phyloP scores from a whole-genome alignment of 2,113 vertebrate genomes.

The Salvelinus alpinus region DNA sequence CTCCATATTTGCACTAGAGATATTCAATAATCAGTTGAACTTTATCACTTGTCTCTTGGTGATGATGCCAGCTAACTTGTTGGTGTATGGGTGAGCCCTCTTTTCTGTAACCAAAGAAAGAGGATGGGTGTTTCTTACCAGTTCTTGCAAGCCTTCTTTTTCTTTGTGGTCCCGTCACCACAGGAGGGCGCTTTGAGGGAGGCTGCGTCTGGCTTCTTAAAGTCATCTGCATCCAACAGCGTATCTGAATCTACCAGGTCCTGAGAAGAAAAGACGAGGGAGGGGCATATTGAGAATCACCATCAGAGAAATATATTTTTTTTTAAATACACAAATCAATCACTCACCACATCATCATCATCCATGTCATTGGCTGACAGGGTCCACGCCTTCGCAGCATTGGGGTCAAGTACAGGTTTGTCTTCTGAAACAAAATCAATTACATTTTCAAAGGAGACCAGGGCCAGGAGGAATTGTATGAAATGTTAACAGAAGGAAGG shows the following conservation, averaged over 20 bases:
- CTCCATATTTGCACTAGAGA: no score
- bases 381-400: conserved; percentile 84
- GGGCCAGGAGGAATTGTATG: no score
- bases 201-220: conserved; percentile 87
- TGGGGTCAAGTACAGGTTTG: conserved; percentile 85
- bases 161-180: conserved; percentile 78
- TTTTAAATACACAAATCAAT: neutral
- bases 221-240: conserved; percentile 87
- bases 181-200: conserved; percentile 82
- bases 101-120: neutral
- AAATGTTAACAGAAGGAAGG: neutral
- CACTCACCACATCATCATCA: conserved; percentile 86
- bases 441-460: no score
- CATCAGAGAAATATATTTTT: neutral
- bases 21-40: no score
- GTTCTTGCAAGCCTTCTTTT: conserved; percentile 94
- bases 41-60: no score
- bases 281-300: neutral
- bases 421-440: conserved; percentile 54
- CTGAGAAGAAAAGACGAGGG: conserved; percentile 54
- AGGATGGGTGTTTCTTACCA: conserved; percentile 76
- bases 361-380: conserved; percentile 90
- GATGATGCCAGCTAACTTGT: no score
- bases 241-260: conserved; percentile 92
- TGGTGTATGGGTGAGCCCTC: no score